Conservation (phyloP, 2,113 vertebrate species). For the Lates calcarifer region DNA sequence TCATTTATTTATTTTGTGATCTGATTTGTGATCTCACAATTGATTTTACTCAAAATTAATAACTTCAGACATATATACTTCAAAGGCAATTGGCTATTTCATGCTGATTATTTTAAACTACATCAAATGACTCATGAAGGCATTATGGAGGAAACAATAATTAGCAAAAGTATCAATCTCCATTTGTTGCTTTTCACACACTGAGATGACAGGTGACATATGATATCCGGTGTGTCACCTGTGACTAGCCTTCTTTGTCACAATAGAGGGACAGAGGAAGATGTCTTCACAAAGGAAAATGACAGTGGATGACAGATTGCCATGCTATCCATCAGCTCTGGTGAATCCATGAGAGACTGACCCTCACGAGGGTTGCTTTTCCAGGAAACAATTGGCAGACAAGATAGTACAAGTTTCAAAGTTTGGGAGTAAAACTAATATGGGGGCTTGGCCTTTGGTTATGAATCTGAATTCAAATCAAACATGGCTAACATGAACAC, state of each 20-base stretch:
- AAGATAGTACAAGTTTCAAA: conserved; percentile 2
- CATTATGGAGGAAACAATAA: conserved; percentile 18
- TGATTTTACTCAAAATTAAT: conserved; percentile 21
- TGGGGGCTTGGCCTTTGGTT: background rate
- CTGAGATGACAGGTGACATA: conserved; percentile 36
- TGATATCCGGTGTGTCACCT: conserved; percentile 43
- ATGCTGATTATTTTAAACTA: conserved; percentile 7
- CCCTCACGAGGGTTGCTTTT: conserved; percentile 35
- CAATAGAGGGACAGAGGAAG: conserved; percentile 27
- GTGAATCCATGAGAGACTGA: conserved; percentile 37
- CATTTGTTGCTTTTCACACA: conserved; percentile 11
- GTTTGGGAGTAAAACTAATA: conserved; percentile 5
- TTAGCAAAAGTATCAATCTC: conserved; percentile 37
- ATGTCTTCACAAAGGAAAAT: conserved; percentile 47
- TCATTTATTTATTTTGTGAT: no score
- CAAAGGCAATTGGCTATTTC: background rate
- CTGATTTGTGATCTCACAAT: background rate
- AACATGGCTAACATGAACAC: background rate
- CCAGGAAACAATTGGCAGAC: conserved; percentile 35
- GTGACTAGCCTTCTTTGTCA: conserved; percentile 39
- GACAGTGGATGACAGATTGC: conserved; percentile 64
- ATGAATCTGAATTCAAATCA: background rate
- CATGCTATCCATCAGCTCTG: conserved; percentile 60
- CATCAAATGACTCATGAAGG: conserved; percentile 13
- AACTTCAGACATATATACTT: background rate